Base-by-base conservation (phyloP, 2,797 vertebrate genomes). In the Acanthopagrus latus region DNA sequence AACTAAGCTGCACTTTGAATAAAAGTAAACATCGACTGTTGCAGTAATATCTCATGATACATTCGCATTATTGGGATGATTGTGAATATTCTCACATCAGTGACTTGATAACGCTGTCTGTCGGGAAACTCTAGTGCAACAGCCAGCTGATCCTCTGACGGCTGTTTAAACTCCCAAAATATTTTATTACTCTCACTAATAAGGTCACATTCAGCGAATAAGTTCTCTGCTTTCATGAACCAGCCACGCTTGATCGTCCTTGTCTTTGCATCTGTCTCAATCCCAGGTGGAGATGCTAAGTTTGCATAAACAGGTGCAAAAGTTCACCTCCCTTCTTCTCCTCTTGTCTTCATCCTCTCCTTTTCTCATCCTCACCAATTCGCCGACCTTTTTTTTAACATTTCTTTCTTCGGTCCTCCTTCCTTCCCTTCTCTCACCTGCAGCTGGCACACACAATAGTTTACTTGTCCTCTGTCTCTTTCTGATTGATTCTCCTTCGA, bases 301-400 rank as follows among this genome's bases (percentile, higher is more conserved):
- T 66, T 76, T 74, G 76, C 81, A 86, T 84, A 81, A 87, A 89
- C 84, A 72, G 85, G 82, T 89, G 81, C 77, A 74, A 60, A 82
- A 78, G 86, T 83, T 90, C 74, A 66, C 66, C 23, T 52, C 55
- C 54, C 11, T n/a, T 44, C 12, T 55, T 54, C 43, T 67, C 65
- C 65, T 47, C 56, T 25, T 44, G 17, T 4, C 54, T 48, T 16
- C 23, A 38, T 33, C 46, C 76, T 58, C 55, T 70, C 23, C 38
- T 71, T 72, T 18, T 18, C 11, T 20, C 48, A 17, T 60, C 73
- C 44, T 71, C 20, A 5, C 27, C n/a, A 54, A 41, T 25, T 48
- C 33, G 68, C 46, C 23, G 18, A 51, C 48, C 27, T 27, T 55
- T 41, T 1, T 47, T 55, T 3, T 11, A 23, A 54, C 0, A 0